Percentiles rank a stretch among this genome's conserved stretches.
Evolutionary conservation across 2,797 vertebrate genomes (phyloP).

Genomic region (Spheniscus humboldti): DNA sequence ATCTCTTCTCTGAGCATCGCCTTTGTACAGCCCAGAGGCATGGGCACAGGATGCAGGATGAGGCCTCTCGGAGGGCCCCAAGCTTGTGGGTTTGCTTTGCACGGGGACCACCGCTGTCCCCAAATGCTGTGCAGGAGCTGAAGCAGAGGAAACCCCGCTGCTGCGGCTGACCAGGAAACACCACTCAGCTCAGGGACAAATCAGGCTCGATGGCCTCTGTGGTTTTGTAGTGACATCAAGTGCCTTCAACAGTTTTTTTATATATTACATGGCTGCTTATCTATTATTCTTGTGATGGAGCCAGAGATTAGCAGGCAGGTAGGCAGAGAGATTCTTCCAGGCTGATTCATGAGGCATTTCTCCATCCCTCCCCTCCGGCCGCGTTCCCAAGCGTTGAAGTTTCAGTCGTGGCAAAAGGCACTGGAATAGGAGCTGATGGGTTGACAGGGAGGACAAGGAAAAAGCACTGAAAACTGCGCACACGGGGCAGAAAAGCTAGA

Average conservation of each 20-base stretch:
- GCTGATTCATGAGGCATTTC: slow-evolving; percentile 7
- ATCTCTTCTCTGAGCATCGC: rapidly evolving
- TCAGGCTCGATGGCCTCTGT: background rate
- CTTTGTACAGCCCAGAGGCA: background rate
- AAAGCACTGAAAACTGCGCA: background rate
- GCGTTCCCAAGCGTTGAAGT: background rate
- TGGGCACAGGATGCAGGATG: background rate
- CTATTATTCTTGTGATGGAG: slow-evolving; percentile 57
- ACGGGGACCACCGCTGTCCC: background rate
- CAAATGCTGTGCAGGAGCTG: rapidly evolving
- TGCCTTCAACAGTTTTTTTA: slow-evolving; percentile 54
- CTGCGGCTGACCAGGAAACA: background rate
- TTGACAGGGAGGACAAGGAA: slow-evolving; percentile 34
- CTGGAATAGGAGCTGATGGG: background rate
- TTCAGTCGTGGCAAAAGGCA: background rate
- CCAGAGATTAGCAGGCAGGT: slow-evolving; percentile 50
- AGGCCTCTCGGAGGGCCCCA: background rate
- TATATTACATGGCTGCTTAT: slow-evolving; percentile 6
- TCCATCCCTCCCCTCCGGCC: background rate
- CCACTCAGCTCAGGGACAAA: background rate
- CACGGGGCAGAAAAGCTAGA: background rate
- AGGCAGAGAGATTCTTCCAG: slow-evolving; percentile 34
- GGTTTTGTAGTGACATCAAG: slow-evolving; percentile 28
- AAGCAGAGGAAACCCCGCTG: background rate
- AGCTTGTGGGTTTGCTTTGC: background rate